These are phyloP conservation scores for Babylonia areolata DNA, from an alignment of 1,140 invertebrate genomes.

Conservation along the genomic window DNA sequence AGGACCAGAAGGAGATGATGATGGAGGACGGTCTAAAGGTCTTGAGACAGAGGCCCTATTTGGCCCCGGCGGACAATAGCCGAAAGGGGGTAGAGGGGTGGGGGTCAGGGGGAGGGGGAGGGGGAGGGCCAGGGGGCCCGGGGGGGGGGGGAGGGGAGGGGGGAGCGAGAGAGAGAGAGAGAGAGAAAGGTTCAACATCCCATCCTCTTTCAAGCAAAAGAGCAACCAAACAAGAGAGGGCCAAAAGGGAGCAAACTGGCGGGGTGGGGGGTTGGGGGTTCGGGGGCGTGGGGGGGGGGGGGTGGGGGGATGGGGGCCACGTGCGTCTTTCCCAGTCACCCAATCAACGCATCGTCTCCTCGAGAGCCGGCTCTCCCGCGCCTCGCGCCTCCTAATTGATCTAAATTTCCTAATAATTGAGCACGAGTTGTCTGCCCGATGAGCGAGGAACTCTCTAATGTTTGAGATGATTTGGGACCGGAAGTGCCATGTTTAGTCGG, in stretches of 20 bases:
- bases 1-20: not conserved
- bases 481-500: slow-evolving; percentile 40
- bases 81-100: no score
- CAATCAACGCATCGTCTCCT: slow-evolving; percentile 1
- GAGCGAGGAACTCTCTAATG: slow-evolving; percentile 43
- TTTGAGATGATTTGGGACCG: slow-evolving; percentile 23
- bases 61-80: not conserved
- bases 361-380: not conserved
- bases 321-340: not conserved
- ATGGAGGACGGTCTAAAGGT: not conserved
- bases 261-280: not conserved
- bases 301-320: not conserved
- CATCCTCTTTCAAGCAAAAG: slow-evolving; percentile 12
- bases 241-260: no score
- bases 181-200: no score
- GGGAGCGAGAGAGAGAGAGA: no score
- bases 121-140: no score
- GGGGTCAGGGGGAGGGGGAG: no score
- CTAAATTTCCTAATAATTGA: slow-evolving; percentile 45
- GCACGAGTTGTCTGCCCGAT: slow-evolving; percentile 29
- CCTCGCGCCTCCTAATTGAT: slow-evolving; percentile 37
- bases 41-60: not conserved
- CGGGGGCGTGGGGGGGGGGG: not conserved
- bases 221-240: slow-evolving; percentile 2
- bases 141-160: no score